Percentiles rank a stretch among this genome's conserved stretches.
These are phyloP conservation scores for Parnassius orleans DNA, from an alignment of 2,888 invertebrate species.

Conservation along the genomic window DNA sequence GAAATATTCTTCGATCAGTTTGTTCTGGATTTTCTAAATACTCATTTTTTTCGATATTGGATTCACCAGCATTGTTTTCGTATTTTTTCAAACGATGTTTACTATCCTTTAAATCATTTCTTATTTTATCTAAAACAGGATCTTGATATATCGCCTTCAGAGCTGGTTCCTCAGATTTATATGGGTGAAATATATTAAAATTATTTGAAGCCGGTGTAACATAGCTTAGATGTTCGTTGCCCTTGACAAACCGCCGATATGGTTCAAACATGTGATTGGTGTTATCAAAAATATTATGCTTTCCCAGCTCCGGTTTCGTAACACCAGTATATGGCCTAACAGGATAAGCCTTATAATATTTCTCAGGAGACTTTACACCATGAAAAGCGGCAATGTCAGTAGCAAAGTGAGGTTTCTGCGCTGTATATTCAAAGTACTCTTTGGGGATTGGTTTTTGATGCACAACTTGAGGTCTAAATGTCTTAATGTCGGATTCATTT, in stretches of 20 bases:
- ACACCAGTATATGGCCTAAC: constrained; percentile 55
- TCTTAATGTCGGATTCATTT: constrained; percentile 34
- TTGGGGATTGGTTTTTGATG: constrained; percentile 43
- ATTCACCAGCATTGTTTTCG: constrained; percentile 59
- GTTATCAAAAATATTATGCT: constrained; percentile 54
- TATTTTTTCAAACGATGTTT: constrained; percentile 58
- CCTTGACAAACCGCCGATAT: constrained; percentile 53
- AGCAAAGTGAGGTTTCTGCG: constrained; percentile 68
- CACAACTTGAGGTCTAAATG: constrained; percentile 28
- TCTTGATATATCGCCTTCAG: constrained; percentile 62
- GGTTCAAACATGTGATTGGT: constrained; percentile 46
- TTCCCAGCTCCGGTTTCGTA: constrained; percentile 53
- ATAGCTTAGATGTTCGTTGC: constrained; percentile 39
- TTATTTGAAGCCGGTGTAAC: constrained; percentile 51
- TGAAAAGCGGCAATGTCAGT: constrained; percentile 63
- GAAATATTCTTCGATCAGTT: constrained; percentile 57
- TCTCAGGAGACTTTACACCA: constrained; percentile 60
- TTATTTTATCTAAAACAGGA: constrained; percentile 59
- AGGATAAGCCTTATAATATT: constrained; percentile 59
- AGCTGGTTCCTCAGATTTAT: constrained; percentile 62
- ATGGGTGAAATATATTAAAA: constrained; percentile 71
- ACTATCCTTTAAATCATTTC: constrained; percentile 54
- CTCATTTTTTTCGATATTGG: constrained; percentile 56
- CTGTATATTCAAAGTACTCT: constrained; percentile 67
- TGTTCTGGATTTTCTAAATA: constrained; percentile 63